Conservation (phyloP, 2,888 invertebrate species). For the Thera obeliscata region DNA sequence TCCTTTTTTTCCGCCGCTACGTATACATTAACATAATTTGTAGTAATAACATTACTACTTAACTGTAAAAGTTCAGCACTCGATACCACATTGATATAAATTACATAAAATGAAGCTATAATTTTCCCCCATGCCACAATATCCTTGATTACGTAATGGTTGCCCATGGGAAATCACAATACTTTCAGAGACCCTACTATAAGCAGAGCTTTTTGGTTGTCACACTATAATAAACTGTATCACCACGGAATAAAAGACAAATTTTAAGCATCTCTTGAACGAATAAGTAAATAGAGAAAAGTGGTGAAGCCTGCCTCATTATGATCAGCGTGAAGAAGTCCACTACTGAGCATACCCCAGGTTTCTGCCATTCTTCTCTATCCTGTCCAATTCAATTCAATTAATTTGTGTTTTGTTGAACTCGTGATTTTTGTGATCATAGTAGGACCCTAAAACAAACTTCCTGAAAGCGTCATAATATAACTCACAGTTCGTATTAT, state of each 20-base stretch:
- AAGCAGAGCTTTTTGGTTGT: not conserved
- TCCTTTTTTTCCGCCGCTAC: too few relatives aligned
- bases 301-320: too few relatives aligned
- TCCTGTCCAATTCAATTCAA: too few relatives aligned
- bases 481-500: constrained; percentile 2
- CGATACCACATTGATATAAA: constrained; percentile 9
- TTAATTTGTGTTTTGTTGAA: not conserved
- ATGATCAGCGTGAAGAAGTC: too few relatives aligned
- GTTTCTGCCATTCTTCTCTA: too few relatives aligned
- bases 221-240: not conserved
- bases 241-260: not conserved
- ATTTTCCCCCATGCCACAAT: constrained; percentile 20
- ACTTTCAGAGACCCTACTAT: not conserved
- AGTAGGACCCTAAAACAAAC: not conserved
- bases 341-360: too few relatives aligned
- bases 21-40: too few relatives aligned
- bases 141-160: constrained; percentile 22
- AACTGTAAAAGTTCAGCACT: not conserved
- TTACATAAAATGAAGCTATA: constrained; percentile 15
- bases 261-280: too few relatives aligned
- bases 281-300: too few relatives aligned
- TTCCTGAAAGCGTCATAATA: not conserved
- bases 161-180: constrained; percentile 26
- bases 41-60: not conserved
- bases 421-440: not conserved